phyloP scores from a whole-genome alignment of 2,113 vertebrate genomes.

The Nibea coibor region DNA sequence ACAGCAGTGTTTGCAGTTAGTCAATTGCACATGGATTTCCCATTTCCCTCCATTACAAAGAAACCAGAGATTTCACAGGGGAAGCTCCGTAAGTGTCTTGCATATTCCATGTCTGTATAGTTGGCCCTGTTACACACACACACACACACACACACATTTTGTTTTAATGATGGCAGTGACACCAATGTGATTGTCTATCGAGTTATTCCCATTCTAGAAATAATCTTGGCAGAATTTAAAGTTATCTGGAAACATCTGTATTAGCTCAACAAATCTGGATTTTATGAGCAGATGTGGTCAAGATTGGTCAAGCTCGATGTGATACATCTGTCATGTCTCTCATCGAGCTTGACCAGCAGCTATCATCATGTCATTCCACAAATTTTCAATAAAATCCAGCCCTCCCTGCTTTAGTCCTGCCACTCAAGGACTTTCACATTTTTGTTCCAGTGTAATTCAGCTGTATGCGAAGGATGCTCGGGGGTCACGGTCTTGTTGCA shows the following conservation, averaged over 20 bases:
- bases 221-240: neutral
- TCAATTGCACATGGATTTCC: constrained; percentile 32
- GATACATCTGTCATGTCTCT: constrained; percentile 7
- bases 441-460: constrained; percentile 35
- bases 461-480: constrained; percentile 5
- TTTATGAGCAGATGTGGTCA: constrained; percentile 3
- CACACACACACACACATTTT: neutral
- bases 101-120: constrained; percentile 6
- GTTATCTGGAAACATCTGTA: neutral
- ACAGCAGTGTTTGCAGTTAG: constrained; percentile 16
- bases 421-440: constrained; percentile 29
- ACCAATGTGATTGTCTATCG: neutral
- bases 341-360: constrained; percentile 2
- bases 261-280: constrained; percentile 2
- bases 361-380: constrained; percentile 16
- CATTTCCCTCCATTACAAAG: constrained; percentile 35
- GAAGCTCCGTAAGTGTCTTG: constrained; percentile 27
- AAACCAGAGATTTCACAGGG: constrained; percentile 38
- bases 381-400: constrained; percentile 31
- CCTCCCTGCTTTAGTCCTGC: neutral
- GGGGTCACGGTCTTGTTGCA: constrained; percentile 22
- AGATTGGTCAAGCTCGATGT: constrained; percentile 13
- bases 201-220: neutral
- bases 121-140: neutral
- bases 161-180: neutral